phyloP scores from a whole-genome alignment of 2,888 invertebrate genomes.

The Creontiades dilutus region DNA sequence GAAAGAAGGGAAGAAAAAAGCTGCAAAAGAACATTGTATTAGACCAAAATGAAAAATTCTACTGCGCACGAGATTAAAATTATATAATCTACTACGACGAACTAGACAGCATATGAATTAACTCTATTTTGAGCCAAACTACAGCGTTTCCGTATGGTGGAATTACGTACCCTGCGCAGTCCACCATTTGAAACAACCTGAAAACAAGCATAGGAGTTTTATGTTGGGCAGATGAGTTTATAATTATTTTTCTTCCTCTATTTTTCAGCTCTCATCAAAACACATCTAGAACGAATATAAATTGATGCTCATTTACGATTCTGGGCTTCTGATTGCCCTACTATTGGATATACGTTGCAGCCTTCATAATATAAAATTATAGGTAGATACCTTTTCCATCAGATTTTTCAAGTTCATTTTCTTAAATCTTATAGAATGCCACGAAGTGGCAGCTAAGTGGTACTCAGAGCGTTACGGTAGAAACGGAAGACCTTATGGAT shows the following conservation, averaged over 20 bases:
- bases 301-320: too few species aligned
- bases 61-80: conserved; percentile 37
- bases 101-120: conserved; percentile 39
- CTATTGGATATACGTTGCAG: too few species aligned
- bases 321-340: too few species aligned
- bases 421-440: too few species aligned
- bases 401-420: too few species aligned
- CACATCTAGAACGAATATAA: too few species aligned
- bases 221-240: background rate
- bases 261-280: background rate
- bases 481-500: too few species aligned
- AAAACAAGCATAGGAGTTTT: conserved; percentile 59
- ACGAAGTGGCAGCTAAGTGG: too few species aligned
- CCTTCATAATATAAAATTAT: too few species aligned
- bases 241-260: background rate
- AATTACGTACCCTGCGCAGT: conserved; percentile 64
- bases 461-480: too few species aligned
- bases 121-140: conserved; percentile 30
- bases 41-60: conserved; percentile 35
- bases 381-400: too few species aligned
- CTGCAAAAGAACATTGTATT: conserved; percentile 37
- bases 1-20: conserved; percentile 17
- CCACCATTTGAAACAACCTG: conserved; percentile 70
- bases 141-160: conserved; percentile 35
- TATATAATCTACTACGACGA: conserved; percentile 1